Conservation (phyloP, 2,888 invertebrate species). For the Drosophila niveifrons region DNA sequence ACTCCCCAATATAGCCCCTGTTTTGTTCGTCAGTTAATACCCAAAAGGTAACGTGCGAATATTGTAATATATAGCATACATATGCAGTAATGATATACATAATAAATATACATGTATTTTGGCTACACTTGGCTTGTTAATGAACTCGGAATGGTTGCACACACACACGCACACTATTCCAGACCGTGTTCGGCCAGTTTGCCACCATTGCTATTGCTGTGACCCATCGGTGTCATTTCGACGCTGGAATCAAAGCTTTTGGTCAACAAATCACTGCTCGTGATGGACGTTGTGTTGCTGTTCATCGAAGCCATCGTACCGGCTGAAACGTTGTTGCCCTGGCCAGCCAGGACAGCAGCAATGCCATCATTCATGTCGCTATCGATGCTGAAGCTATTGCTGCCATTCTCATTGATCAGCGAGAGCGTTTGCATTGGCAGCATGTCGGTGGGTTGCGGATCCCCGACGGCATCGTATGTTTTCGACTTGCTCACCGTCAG, state of each 20-base stretch:
- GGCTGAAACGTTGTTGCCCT: constrained; percentile 41
- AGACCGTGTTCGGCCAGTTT: constrained; percentile 65
- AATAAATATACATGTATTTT: constrained; percentile 52
- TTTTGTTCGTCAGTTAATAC: constrained; percentile 56
- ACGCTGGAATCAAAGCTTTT: constrained; percentile 83
- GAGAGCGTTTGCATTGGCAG: constrained; percentile 82
- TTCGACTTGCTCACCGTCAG: constrained; percentile 60
- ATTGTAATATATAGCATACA: constrained; percentile 7
- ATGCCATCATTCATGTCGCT: constrained; percentile 82
- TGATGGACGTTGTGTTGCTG: constrained; percentile 78
- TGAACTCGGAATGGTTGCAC: constrained; percentile 37
- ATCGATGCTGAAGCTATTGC: constrained; percentile 82
- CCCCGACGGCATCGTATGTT: constrained; percentile 69
- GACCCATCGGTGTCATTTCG: constrained; percentile 72
- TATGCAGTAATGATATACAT: constrained; percentile 38
- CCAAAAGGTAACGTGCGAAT: constrained; percentile 67
- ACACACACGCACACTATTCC: constrained; percentile 46
- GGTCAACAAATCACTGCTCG: constrained; percentile 82
- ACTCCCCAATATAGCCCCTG: constrained; percentile 30
- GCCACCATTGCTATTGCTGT: constrained; percentile 70
- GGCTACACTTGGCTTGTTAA: constrained; percentile 63
- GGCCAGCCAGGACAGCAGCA: constrained; percentile 37
- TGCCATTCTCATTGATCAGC: constrained; percentile 82
- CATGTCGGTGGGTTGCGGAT: constrained; percentile 74
- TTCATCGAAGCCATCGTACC: constrained; percentile 60